Conservation (phyloP, 2,888 invertebrate species). For the Linyphia triangularis region DNA sequence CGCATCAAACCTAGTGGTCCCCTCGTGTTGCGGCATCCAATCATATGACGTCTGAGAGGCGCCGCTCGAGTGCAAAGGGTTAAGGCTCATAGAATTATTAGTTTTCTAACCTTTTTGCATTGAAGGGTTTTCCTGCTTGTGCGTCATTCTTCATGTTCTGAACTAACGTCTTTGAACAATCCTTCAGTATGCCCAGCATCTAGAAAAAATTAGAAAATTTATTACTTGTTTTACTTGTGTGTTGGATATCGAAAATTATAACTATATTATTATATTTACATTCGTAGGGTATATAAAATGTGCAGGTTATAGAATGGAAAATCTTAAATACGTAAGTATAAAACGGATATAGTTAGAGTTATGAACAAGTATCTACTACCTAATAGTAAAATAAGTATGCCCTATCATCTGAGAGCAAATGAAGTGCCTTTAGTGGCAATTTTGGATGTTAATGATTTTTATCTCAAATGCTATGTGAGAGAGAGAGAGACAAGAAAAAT, state of each 20-base stretch:
- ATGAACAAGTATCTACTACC: background rate
- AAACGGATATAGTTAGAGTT: background rate
- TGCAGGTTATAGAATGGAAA: background rate
- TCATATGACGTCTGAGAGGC: too few relatives aligned
- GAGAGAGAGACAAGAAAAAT: too few relatives aligned
- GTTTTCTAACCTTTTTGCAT: background rate
- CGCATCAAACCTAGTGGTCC: too few relatives aligned
- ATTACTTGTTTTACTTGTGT: background rate
- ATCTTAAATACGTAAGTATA: background rate
- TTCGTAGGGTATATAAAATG: background rate
- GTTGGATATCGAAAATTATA: background rate
- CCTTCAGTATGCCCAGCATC: slow-evolving; percentile 27
- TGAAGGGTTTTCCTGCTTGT: background rate
- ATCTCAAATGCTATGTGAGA: too few relatives aligned
- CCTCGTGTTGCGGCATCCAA: too few relatives aligned
- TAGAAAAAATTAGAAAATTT: background rate
- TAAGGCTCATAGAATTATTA: background rate
- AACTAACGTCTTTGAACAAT: slow-evolving; percentile 1
- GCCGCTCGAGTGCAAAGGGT: too few relatives aligned
- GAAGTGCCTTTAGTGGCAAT: too few relatives aligned
- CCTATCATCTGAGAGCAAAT: too few relatives aligned
- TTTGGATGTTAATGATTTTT: too few relatives aligned
- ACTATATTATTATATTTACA: background rate
- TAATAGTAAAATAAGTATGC: too few relatives aligned
- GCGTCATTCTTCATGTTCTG: slow-evolving; percentile 8